Base-by-base conservation (phyloP, 2,888 invertebrate species). In the Aproaerema taeniolella region DNA sequence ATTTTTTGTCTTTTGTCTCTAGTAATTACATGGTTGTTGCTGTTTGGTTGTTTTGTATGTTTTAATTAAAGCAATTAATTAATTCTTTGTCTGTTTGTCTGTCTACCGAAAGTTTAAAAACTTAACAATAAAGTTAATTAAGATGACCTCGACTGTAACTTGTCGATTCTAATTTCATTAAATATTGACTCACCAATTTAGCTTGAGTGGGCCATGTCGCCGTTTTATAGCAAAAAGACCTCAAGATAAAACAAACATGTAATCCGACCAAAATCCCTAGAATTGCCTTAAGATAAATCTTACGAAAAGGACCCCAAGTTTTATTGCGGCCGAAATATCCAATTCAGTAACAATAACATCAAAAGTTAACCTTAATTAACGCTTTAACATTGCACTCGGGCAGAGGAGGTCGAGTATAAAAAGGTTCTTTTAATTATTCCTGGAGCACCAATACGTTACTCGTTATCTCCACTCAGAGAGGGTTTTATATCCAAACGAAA, bases 401-500 rank as follows among this genome's bases (percentile, higher is more conserved):
- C 38, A 39, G 39, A 54, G 47, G 26, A 26, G n/a, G 26, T 20
- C 37, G 29, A 61, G 71, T 71, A 69, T 67, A 72, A 73, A 68
- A 74, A 71, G 65, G 68, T 59, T 61, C 67, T 61, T 82, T 82
- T 83, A 83, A 82, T 85, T 83, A 82, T 81, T 78, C 70, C 61
- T 67, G 56, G 57, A 62, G 67, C 68, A 63, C 70, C 67, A 65
- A 80, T 80, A 77, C 79, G 76, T 82, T 79, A 80, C 69, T 67
- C 60, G 75, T 82, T 85, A 85, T 85, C 85, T 77, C 59, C 50
- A 51, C 57, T 58, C 60, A 54, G 61, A 72, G 70, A 69, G 70
- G 68, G 70, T 72, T 78, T 74, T 73, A 77, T 72, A 64, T 61
- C 49, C 51, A 47, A 51, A 56, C 49, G 50, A 53, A 56, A 61